These are phyloP conservation scores for Halocynthia aurantium DNA, from an alignment of 23 tunicate genomes.

Conservation along the genomic window DNA sequence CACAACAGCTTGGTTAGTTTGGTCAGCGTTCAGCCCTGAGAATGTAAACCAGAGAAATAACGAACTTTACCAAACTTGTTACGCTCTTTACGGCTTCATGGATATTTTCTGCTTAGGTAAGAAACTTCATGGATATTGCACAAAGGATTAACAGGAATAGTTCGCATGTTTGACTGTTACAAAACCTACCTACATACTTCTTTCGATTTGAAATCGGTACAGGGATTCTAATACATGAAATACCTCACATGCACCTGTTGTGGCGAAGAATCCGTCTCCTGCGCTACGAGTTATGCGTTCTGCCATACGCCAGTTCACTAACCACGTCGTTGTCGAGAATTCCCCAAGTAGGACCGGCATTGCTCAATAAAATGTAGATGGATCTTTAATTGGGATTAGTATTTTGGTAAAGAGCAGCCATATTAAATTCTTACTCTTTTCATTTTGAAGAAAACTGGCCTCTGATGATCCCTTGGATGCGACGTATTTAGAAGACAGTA, in stretches of 20 bases:
- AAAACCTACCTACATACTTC: too few relatives aligned
- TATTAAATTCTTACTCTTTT: too few relatives aligned
- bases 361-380: too few relatives aligned
- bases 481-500: too few relatives aligned
- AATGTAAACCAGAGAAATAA: constrained; percentile 31
- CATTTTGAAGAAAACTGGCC: too few relatives aligned
- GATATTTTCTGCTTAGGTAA: constrained; percentile 35
- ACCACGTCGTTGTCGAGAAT: too few relatives aligned
- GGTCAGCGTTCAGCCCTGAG: constrained; percentile 40
- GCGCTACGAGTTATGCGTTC: constrained; percentile 22
- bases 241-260: constrained; percentile 41
- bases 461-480: too few relatives aligned
- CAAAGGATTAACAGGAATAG: neutral
- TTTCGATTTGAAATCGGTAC: neutral
- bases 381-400: too few relatives aligned
- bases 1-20: constrained; percentile 36
- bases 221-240: constrained; percentile 38
- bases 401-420: too few relatives aligned
- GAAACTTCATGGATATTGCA: neutral
- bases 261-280: constrained; percentile 13
- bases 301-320: constrained; percentile 10
- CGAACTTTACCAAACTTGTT: constrained; percentile 25
- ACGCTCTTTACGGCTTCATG: constrained; percentile 39
- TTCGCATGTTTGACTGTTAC: neutral
- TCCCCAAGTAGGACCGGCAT: too few relatives aligned